Conservation (phyloP, 2,797 vertebrate species). For the Remorina albescens region DNA sequence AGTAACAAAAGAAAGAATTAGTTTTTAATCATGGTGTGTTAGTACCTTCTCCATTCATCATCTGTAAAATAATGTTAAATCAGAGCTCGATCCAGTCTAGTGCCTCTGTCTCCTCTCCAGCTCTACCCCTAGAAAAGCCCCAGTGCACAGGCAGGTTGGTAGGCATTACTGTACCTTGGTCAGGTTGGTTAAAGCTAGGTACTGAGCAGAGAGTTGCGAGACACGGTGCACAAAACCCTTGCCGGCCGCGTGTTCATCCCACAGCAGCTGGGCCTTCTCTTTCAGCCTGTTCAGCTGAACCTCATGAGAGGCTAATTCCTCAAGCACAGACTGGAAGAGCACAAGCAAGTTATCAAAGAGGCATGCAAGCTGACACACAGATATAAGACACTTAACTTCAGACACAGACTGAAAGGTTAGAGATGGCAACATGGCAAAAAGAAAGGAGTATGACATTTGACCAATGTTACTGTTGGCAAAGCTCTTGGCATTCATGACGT, state of each 20-base stretch:
- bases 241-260: slow-evolving; percentile 92
- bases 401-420: slow-evolving; percentile 65
- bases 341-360: slow-evolving; percentile 85
- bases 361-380: slow-evolving; percentile 81
- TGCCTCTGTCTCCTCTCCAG: slow-evolving; percentile 60
- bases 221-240: slow-evolving; percentile 96
- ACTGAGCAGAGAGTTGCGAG: slow-evolving; percentile 95
- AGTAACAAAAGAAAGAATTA: slow-evolving; percentile 43
- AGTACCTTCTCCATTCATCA: slow-evolving; percentile 44
- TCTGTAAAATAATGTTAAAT: slow-evolving; percentile 45
- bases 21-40: slow-evolving; percentile 36
- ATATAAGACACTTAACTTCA: slow-evolving; percentile 65
- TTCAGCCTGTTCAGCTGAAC: slow-evolving; percentile 94
- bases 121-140: slow-evolving; percentile 69
- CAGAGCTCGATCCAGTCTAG: slow-evolving; percentile 60
- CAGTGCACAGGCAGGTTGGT: slow-evolving; percentile 83
- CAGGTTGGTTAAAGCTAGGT: slow-evolving; percentile 94
- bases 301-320: slow-evolving; percentile 93
- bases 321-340: slow-evolving; percentile 97
- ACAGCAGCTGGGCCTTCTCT: slow-evolving; percentile 96
- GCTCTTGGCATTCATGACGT: slow-evolving; percentile 34
- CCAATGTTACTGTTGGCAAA: slow-evolving; percentile 33
- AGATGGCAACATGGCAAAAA: slow-evolving; percentile 57
- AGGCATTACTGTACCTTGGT: slow-evolving; percentile 92
- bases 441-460: slow-evolving; percentile 33